Percentiles rank a stretch among this genome's conserved stretches.
Conservation (phyloP, 2,888 invertebrate species). For the Myopa testacea region DNA sequence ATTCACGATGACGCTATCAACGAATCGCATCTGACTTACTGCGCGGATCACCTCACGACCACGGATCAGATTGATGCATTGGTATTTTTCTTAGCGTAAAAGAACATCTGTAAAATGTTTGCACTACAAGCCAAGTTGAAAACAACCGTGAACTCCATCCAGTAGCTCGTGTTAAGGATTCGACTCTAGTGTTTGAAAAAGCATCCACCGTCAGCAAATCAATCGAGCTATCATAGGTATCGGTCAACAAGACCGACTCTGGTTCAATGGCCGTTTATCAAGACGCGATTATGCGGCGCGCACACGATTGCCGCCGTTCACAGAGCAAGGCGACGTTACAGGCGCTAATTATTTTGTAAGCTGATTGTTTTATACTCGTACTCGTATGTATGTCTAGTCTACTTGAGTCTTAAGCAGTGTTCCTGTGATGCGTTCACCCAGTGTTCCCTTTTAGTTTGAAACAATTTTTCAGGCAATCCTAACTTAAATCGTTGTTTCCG, state of each 20-base stretch:
- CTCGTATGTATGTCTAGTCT: too few species aligned
- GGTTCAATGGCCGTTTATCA: neutral
- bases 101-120: neutral
- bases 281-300: neutral
- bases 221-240: too few species aligned
- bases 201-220: neutral
- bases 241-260: too few species aligned
- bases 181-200: neutral
- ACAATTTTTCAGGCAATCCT: constrained; percentile 5
- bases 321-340: neutral
- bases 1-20: neutral
- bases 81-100: neutral
- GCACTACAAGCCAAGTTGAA: neutral
- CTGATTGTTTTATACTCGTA: too few species aligned
- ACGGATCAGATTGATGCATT: neutral
- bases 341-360: too few species aligned
- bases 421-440: neutral
- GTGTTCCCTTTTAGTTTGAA: constrained; percentile 10
- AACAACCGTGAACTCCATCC: neutral
- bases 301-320: neutral
- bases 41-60: neutral
- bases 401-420: neutral
- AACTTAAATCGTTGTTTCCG: constrained; percentile 11
- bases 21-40: too few species aligned
- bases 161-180: neutral